phyloP scores from a whole-genome alignment of 35 echinoderm and acorn worm genomes.

The Stichopus chloronotus region DNA sequence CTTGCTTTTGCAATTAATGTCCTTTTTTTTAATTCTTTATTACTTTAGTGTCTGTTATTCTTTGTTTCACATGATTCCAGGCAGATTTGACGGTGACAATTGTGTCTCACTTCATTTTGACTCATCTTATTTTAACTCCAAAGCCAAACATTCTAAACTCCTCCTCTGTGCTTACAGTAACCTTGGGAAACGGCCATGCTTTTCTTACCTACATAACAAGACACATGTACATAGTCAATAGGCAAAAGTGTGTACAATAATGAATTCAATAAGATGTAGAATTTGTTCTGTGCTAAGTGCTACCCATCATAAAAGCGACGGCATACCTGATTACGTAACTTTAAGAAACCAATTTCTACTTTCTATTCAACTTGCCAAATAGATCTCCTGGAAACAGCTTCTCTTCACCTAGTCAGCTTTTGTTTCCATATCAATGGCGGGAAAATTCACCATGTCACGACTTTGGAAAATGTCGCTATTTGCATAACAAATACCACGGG shows the following conservation, averaged over 20 bases:
- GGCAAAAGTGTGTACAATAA: slow-evolving; percentile 19
- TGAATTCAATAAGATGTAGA: slow-evolving; percentile 25
- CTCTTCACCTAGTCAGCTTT: slow-evolving; percentile 24
- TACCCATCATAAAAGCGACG: slow-evolving; percentile 37
- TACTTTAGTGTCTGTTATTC: too few relatives aligned
- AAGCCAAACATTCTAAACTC: background rate
- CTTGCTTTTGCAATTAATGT: too few relatives aligned
- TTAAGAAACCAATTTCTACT: slow-evolving; percentile 3
- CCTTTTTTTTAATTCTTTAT: too few relatives aligned
- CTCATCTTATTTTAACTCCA: background rate
- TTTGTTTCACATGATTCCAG: too few relatives aligned
- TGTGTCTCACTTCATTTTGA: background rate
- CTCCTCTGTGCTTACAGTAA: slow-evolving; percentile 21
- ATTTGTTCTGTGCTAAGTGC: slow-evolving; percentile 24
- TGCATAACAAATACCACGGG: slow-evolving; percentile 59
- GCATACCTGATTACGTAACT: slow-evolving; percentile 51
- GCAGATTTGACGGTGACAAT: background rate
- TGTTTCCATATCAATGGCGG: slow-evolving; percentile 48
- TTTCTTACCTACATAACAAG: background rate
- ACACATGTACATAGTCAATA: slow-evolving; percentile 33
- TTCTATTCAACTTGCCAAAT: slow-evolving; percentile 26
- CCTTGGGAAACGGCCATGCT: slow-evolving; percentile 8
- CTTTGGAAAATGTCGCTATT: slow-evolving; percentile 52
- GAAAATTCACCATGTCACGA: slow-evolving; percentile 57
- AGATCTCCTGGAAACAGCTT: slow-evolving; percentile 31